Percentiles rank a stretch among this genome's conserved stretches.
Evolutionary conservation across 1,140 invertebrate genomes (phyloP).

Genomic region (Aphidius gifuensis): DNA sequence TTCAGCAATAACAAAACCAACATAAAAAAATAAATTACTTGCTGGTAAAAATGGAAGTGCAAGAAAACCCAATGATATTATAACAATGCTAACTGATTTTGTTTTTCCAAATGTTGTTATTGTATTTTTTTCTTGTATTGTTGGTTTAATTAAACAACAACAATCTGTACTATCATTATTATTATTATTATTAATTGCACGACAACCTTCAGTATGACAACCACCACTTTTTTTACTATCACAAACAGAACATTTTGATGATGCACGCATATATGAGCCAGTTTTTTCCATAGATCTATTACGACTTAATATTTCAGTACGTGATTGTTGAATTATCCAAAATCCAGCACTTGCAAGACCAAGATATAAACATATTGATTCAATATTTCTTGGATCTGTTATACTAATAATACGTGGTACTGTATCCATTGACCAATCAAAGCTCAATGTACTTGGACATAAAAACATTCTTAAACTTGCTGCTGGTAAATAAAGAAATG

Average conservation of each 20-base stretch:
- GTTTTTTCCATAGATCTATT: slow-evolving; percentile 23
- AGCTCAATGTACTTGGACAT: slow-evolving; percentile 79
- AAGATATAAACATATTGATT: slow-evolving; percentile 70
- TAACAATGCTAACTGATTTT: slow-evolving; percentile 50
- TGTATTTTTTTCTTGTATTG: neutral
- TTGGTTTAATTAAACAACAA: slow-evolving; percentile 30
- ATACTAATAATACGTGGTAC: slow-evolving; percentile 75
- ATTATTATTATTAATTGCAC: slow-evolving; percentile 55
- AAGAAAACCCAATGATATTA: slow-evolving; percentile 73
- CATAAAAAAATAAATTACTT: slow-evolving; percentile 91
- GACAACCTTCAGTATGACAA: slow-evolving; percentile 52
- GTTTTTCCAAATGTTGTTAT: slow-evolving; percentile 22
- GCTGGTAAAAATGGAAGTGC: slow-evolving; percentile 91
- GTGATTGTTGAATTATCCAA: slow-evolving; percentile 42
- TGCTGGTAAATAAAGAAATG: slow-evolving; percentile 83
- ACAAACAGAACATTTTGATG: slow-evolving; percentile 47
- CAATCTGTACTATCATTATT: slow-evolving; percentile 51
- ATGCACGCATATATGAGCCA: slow-evolving; percentile 26
- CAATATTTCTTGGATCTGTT: slow-evolving; percentile 72
- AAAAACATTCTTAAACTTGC: slow-evolving; percentile 82
- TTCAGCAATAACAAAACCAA: slow-evolving; percentile 96
- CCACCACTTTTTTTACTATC: slow-evolving; percentile 44
- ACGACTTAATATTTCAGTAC: slow-evolving; percentile 23
- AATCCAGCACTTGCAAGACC: slow-evolving; percentile 46
- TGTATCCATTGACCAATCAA: slow-evolving; percentile 95